Percentiles rank a stretch among this genome's conserved stretches.
Evolutionary conservation across 2,888 invertebrate genomes (phyloP).

Genomic region (Drosophila gaucha): DNA sequence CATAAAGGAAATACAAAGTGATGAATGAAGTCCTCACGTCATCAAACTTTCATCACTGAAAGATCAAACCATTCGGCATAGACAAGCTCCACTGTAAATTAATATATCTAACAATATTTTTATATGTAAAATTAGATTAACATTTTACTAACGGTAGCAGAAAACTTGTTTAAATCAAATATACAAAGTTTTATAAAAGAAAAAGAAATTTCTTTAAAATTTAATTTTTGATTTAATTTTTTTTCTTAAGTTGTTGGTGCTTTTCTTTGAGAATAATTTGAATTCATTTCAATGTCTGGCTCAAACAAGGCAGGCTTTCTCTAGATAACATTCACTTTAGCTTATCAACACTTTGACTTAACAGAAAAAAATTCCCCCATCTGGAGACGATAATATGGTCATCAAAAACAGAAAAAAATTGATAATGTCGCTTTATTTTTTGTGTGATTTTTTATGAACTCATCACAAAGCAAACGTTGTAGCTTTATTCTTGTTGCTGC

Average conservation of each 20-base stretch:
- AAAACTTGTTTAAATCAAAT: no score
- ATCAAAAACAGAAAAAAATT: constrained; percentile 7
- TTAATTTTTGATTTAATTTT: background rate
- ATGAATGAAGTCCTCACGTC: no score
- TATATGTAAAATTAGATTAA: no score
- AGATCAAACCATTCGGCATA: no score
- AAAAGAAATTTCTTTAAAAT: no score
- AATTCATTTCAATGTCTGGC: background rate
- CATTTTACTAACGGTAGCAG: no score
- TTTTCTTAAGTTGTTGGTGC: background rate
- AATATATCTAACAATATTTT: no score
- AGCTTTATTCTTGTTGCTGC: constrained; percentile 6
- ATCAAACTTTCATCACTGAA: no score
- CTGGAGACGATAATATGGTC: constrained; percentile 9
- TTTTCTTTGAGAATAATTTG: background rate
- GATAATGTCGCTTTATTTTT: constrained; percentile 19
- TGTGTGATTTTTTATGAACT: constrained; percentile 28
- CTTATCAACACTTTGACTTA: background rate
- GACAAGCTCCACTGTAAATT: no score
- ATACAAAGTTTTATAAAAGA: no score
- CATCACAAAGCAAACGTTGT: constrained; percentile 32
- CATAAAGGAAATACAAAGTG: no score
- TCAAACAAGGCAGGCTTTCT: background rate
- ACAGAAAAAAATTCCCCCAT: background rate
- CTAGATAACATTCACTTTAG: background rate